A percentile compares a stretch with the other conserved stretches of the same genome.
These are phyloP conservation scores for Phocides pigmalion DNA, from an alignment of 1,140 invertebrate genomes.

Conservation along the genomic window DNA sequence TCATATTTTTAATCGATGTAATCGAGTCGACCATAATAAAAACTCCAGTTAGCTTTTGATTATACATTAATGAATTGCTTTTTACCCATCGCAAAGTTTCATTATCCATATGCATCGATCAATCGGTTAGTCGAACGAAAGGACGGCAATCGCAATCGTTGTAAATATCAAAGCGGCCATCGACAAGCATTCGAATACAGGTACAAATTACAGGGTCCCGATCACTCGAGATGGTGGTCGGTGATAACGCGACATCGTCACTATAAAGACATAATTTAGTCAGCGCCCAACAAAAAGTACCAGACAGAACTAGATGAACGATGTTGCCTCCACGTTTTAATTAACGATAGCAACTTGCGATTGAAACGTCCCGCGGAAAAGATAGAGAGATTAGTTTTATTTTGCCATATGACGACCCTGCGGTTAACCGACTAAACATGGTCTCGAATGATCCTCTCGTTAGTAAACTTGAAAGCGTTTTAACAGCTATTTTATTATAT, in stretches of 20 bases:
- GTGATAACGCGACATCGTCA: conserved; percentile 63
- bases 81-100: not conserved
- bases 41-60: not conserved
- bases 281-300: conserved; percentile 67
- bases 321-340: conserved; percentile 68
- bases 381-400: conserved; percentile 43
- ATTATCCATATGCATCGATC: conserved; percentile 16
- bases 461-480: conserved; percentile 11
- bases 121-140: conserved; percentile 22
- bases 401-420: conserved; percentile 15
- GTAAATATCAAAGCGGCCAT: conserved; percentile 51
- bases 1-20: no score
- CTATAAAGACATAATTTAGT: conserved; percentile 82
- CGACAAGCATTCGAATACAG: conserved; percentile 63
- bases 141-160: conserved; percentile 28
- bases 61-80: not conserved
- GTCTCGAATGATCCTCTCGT: not conserved
- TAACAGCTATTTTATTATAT: conserved; percentile 16
- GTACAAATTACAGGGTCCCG: conserved; percentile 75
- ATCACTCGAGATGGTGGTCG: conserved; percentile 75
- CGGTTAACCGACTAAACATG: conserved; percentile 16
- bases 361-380: conserved; percentile 59
- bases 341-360: conserved; percentile 64
- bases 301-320: conserved; percentile 70
- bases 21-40: no score